Percentiles rank a stretch among this genome's conserved stretches.
Conservation (phyloP, 2,888 invertebrate species). For the Plemyria rubiginata region DNA sequence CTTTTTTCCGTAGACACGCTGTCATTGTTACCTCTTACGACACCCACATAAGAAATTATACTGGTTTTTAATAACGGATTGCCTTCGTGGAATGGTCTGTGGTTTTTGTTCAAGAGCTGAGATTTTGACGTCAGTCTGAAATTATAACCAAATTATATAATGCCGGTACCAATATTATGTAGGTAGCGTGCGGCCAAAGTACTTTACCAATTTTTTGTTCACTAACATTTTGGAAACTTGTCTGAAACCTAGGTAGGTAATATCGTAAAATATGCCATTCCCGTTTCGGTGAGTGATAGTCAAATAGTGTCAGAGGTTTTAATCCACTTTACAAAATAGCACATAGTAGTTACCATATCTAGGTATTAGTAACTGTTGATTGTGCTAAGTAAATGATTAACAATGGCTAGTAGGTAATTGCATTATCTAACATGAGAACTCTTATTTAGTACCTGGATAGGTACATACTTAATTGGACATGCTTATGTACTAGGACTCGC, state of each 20-base stretch:
- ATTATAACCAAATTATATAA: constrained; percentile 1
- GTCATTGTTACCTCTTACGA: constrained; percentile 33
- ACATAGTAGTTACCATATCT: neutral
- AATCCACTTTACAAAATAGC: neutral
- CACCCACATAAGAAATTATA: constrained; percentile 30
- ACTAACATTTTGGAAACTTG: no score
- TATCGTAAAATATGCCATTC: no score
- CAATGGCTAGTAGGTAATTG: neutral
- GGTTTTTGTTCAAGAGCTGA: constrained; percentile 27
- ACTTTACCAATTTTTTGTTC: no score
- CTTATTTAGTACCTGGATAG: no score
- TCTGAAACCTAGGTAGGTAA: no score
- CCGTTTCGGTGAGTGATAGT: neutral
- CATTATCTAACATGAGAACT: no score
- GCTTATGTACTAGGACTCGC: no score
- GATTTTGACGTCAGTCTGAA: constrained; percentile 10
- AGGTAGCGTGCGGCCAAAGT: neutral
- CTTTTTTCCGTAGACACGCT: constrained; percentile 64
- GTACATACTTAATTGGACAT: no score
- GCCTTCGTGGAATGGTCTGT: constrained; percentile 28
- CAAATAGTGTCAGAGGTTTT: neutral
- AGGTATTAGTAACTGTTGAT: neutral
- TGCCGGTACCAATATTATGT: neutral
- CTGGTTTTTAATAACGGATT: constrained; percentile 20
- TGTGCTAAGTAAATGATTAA: neutral